Evolutionary conservation across 2,113 vertebrate species (phyloP).

Genomic region (Burhinus bistriatus): DNA sequence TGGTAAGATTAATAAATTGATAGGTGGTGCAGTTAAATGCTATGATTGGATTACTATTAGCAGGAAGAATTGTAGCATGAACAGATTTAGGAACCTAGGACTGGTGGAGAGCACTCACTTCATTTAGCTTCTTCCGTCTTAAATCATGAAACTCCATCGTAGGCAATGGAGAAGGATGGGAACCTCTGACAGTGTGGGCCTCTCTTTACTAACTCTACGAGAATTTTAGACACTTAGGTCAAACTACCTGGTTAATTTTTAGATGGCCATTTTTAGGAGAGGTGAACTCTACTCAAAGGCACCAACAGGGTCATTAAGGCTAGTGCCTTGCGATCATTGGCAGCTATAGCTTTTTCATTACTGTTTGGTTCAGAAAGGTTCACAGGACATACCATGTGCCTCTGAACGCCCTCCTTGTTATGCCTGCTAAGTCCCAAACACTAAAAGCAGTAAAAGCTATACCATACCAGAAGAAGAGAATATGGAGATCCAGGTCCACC

Average conservation of each 20-base stretch:
- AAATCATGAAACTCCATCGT: background rate
- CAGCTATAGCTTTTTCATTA: background rate
- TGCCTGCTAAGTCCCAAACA: background rate
- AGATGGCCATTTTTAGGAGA: background rate
- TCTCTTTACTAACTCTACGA: background rate
- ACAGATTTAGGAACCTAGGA: background rate
- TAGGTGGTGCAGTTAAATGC: background rate
- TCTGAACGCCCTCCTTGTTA: background rate
- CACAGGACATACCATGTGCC: too few relatives aligned
- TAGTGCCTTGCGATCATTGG: background rate
- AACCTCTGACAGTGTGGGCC: background rate
- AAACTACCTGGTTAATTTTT: background rate
- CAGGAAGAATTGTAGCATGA: background rate
- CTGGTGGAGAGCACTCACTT: background rate
- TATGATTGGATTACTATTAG: background rate
- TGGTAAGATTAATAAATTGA: slow-evolving; percentile 75
- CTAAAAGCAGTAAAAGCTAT: background rate
- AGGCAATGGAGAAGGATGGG: background rate
- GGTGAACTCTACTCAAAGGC: background rate
- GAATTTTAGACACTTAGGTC: background rate
- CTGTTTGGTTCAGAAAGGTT: background rate
- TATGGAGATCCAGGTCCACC: background rate
- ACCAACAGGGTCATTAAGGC: background rate
- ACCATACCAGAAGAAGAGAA: background rate
- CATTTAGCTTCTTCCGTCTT: background rate